Base-by-base conservation (phyloP, 2,888 invertebrate species). In the Arctia plantaginis region DNA sequence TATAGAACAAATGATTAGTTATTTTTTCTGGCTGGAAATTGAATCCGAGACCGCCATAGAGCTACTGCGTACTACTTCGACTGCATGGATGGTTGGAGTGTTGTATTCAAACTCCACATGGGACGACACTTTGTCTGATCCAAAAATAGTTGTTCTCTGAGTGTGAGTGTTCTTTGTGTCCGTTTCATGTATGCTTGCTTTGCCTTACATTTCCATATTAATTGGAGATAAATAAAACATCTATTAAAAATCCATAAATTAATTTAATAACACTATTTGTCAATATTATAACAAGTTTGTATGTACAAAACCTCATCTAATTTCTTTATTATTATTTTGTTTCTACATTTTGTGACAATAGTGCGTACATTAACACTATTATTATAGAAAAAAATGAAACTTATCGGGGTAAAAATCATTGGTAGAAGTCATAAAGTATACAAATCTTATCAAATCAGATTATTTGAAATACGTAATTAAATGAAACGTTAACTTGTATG, bases 261-360 rank as follows among this genome's bases (percentile, higher is more conserved):
- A 94, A 92, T 95, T 95, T 93, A 95, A 93, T 95, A 94, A 93
- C 91, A 92, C 95, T 94, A 95, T 94, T 89, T 90, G 93, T 93
- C 93, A 94, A 93, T 93, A 93, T 93, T 90, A 91, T 94, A 95
- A 95, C 94, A 94, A 94, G 91, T 91, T 89, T 87, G 88, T 95
- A 95, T 95, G 92, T 95, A 95, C 95, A 95, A 94, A 94, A 93
- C 87, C 81, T 89, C 86, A 79, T 84, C 84, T 87, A 87, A 84
- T 87, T 85, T 82, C 79, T 78, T 86, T 85, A 80, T 80, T 83
- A 83, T 78, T 85, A 84, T 81, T 82, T 76, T 84, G 77, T 84
- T 76, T 84, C 81, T 85, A 83, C 80, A 81, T 73, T 41, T 62
- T 74, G 80, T 76, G 74, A 80, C 70, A 78, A 76, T 78, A 75